Conservation (phyloP, 1,140 invertebrate species). For the Ceratitis capitata region DNA sequence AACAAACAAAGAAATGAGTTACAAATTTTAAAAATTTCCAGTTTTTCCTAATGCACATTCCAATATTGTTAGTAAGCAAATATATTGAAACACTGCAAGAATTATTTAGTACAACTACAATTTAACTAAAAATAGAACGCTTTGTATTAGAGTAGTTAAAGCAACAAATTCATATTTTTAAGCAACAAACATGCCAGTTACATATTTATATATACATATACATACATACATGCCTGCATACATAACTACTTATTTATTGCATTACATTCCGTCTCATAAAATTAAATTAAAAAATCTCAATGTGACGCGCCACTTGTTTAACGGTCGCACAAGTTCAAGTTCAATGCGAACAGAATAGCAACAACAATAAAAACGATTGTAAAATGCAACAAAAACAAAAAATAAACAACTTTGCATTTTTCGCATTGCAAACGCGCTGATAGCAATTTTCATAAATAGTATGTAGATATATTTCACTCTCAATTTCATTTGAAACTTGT, state of each 20-base stretch:
- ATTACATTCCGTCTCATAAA: not conserved
- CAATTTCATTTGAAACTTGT: not conserved
- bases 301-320: not conserved
- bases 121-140: not conserved
- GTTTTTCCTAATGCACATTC: not conserved
- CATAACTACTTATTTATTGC: slow-evolving; percentile 1
- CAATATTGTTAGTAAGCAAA: not conserved
- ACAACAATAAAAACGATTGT: not conserved
- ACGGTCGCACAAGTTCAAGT: not conserved
- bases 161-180: not conserved
- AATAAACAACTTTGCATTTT: not conserved
- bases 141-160: not conserved
- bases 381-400: not conserved
- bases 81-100: not conserved
- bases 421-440: not conserved
- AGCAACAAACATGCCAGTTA: not conserved
- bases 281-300: not conserved
- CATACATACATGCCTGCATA: not conserved
- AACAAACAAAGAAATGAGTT: not conserved
- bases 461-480: not conserved
- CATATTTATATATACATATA: not conserved
- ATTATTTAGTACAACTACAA: not conserved
- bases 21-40: not conserved
- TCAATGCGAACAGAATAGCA: not conserved
- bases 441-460: not conserved